Conservation (phyloP, 2,113 vertebrate species). For the Ahaetulla prasina region DNA sequence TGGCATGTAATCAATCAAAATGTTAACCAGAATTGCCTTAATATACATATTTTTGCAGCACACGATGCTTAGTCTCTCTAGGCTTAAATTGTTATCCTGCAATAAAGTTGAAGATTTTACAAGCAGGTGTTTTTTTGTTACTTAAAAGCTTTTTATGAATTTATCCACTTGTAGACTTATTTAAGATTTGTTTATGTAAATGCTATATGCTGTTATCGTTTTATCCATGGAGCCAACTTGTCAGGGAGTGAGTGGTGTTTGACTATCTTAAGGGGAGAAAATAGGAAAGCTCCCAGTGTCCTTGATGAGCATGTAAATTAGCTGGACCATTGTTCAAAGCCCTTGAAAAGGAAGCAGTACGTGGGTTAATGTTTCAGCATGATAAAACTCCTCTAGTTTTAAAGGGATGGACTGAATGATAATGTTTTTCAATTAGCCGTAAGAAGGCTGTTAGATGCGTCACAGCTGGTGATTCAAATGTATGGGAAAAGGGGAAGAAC, state of each 20-base stretch:
- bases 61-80: background rate
- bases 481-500: conserved; percentile 24
- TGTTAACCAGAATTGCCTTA: background rate
- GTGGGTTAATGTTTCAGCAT: conserved; percentile 33
- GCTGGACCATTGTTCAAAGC: conserved; percentile 50
- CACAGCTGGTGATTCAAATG: conserved; percentile 36
- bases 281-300: conserved; percentile 50
- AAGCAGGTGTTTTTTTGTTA: background rate
- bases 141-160: background rate
- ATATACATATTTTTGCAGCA: background rate
- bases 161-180: conserved; percentile 19
- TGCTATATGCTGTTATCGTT: background rate
- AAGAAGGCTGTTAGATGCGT: conserved; percentile 51
- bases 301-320: conserved; percentile 62
- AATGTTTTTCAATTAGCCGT: conserved; percentile 57
- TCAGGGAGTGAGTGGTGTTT: conserved; percentile 12
- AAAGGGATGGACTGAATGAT: conserved; percentile 44
- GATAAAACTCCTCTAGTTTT: conserved; percentile 60
- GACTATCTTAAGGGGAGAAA: background rate
- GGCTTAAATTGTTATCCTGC: background rate
- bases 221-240: conserved; percentile 24
- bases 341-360: conserved; percentile 31
- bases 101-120: background rate
- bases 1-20: background rate
- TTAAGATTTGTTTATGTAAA: conserved; percentile 12